phyloP scores from a whole-genome alignment of 2,888 invertebrate species.

The Drosophila infuscata region DNA sequence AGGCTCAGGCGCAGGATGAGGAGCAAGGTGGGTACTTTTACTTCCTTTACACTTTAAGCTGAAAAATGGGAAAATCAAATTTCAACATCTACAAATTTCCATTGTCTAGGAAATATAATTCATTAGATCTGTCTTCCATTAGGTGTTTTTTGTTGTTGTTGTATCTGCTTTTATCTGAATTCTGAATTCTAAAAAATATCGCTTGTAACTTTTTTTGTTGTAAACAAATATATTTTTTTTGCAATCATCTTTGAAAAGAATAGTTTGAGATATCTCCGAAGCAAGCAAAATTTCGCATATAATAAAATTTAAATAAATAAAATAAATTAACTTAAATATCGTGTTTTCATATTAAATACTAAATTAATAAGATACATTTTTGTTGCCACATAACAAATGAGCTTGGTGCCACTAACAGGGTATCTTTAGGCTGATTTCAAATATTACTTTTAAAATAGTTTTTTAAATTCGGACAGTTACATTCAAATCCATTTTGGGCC shows the following conservation, averaged over 20 bases:
- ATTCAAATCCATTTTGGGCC: conserved; percentile 26
- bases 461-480: not conserved
- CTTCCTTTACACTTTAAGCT: not conserved
- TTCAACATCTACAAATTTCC: not conserved
- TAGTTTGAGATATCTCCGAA: not conserved
- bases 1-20: conserved; percentile 63
- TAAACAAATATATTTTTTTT: not conserved
- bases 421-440: not conserved
- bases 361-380: not conserved
- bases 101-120: not conserved
- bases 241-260: not conserved
- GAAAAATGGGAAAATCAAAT: not conserved
- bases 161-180: too few species aligned
- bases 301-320: not conserved
- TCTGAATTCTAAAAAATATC: not conserved
- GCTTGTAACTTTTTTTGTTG: not conserved
- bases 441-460: not conserved
- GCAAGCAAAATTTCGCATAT: not conserved
- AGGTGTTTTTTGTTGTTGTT: not conserved
- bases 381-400: not conserved
- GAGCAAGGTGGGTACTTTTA: conserved; percentile 69
- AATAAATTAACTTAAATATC: not conserved
- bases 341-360: not conserved
- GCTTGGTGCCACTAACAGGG: not conserved
- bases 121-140: not conserved